Conservation (phyloP, 2,888 invertebrate species). For the Hydrotaea cyrtoneurina region DNA sequence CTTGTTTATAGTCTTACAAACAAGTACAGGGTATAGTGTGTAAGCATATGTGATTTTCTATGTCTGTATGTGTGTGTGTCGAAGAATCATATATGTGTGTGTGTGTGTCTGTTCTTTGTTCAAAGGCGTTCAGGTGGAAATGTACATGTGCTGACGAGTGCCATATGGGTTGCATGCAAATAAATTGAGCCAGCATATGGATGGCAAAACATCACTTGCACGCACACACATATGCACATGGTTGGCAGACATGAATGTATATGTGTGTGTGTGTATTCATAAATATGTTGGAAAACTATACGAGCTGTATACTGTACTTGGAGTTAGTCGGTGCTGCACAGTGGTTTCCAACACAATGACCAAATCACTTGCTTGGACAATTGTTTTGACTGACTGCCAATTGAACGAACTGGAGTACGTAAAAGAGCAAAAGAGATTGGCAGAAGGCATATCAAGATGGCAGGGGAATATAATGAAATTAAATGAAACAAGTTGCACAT, state of each 20-base stretch:
- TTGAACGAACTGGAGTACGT: too few relatives aligned
- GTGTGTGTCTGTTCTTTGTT: slow-evolving; percentile 47
- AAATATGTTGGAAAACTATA: not conserved
- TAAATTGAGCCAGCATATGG: slow-evolving; percentile 65
- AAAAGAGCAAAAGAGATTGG: too few relatives aligned
- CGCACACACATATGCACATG: slow-evolving; percentile 4
- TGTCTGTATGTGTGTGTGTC: slow-evolving; percentile 27
- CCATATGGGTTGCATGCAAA: slow-evolving; percentile 66
- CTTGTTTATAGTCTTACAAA: slow-evolving; percentile 58
- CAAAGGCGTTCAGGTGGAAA: slow-evolving; percentile 66
- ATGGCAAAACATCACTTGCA: slow-evolving; percentile 43
- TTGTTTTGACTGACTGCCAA: too few relatives aligned
- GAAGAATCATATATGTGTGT: not conserved
- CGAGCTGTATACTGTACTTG: not conserved
- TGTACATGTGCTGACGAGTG: slow-evolving; percentile 65
- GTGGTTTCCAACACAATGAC: too few relatives aligned
- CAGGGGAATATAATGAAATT: too few relatives aligned
- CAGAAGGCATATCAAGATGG: too few relatives aligned
- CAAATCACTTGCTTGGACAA: too few relatives aligned
- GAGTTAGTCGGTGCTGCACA: not conserved
- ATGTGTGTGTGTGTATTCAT: not conserved
- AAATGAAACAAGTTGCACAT: too few relatives aligned
- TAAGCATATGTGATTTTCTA: not conserved
- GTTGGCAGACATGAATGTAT: not conserved
- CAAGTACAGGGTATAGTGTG: slow-evolving; percentile 41